These are phyloP conservation scores for Leptodactylus fuscus DNA, from an alignment of 2,113 vertebrate genomes.

Conservation along the genomic window DNA sequence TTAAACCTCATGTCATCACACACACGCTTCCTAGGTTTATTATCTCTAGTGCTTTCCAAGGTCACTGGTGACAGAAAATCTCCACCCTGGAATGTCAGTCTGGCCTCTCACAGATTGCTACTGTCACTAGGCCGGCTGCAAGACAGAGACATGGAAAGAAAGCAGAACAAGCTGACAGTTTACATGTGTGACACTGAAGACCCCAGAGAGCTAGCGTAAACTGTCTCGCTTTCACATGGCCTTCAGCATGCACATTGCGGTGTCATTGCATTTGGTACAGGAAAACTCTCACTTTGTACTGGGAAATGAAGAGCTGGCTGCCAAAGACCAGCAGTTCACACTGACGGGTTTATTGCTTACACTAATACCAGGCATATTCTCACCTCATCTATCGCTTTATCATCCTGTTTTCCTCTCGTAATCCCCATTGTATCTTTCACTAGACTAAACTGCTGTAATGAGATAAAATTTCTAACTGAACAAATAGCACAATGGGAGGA, in stretches of 20 bases:
- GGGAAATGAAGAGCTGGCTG: conserved; percentile 32
- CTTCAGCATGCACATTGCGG: conserved; percentile 35
- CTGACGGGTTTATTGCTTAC: conserved; percentile 34
- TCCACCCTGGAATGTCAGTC: conserved; percentile 56
- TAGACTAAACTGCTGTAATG: not conserved
- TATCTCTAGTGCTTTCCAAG: conserved; percentile 48
- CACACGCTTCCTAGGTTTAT: conserved; percentile 41
- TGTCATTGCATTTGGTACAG: conserved; percentile 32
- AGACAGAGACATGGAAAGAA: conserved; percentile 36
- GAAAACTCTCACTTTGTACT: conserved; percentile 30
- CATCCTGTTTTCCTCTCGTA: conserved; percentile 29
- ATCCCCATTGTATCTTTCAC: not conserved
- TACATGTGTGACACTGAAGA: conserved; percentile 40
- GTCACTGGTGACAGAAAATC: conserved; percentile 55
- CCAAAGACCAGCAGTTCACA: conserved; percentile 17
- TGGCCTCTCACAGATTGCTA: conserved; percentile 44
- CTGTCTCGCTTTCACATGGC: conserved; percentile 39
- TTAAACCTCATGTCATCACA: conserved; percentile 46
- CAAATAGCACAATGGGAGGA: too few relatives aligned
- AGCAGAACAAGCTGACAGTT: conserved; percentile 49
- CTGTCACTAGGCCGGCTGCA: conserved; percentile 31
- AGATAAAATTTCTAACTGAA: not conserved
- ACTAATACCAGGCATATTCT: conserved; percentile 26
- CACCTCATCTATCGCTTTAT: conserved; percentile 18
- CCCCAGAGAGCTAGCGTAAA: conserved; percentile 38